Conservation (phyloP, 2,113 vertebrate species). For the Saguinus imperator region DNA sequence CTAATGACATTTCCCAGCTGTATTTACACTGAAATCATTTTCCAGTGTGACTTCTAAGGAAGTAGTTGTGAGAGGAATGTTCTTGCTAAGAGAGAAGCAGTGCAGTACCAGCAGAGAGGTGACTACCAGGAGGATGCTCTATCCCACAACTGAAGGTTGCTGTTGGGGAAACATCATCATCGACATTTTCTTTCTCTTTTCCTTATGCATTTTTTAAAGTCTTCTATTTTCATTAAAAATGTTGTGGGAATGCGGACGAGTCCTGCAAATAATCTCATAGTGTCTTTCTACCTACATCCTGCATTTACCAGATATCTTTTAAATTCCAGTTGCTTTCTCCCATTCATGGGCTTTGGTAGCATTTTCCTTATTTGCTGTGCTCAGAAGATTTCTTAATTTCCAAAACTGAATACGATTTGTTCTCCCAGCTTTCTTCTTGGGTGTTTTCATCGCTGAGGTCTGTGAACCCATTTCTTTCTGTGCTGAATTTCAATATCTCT, state of each 20-base stretch:
- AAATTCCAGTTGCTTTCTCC: background rate
- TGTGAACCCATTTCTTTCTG: slow-evolving; percentile 9
- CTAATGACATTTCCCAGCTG: slow-evolving; percentile 64
- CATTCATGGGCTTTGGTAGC: background rate
- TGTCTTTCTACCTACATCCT: background rate
- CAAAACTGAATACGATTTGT: background rate
- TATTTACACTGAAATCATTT: slow-evolving; percentile 19
- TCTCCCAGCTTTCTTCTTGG: background rate
- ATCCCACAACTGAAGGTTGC: background rate
- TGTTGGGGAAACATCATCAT: background rate
- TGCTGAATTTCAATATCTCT: background rate
- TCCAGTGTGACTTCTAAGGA: background rate
- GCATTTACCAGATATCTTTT: background rate
- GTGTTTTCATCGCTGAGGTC: background rate
- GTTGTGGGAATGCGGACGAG: background rate
- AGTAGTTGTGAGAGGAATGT: background rate
- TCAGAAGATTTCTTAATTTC: slow-evolving; percentile 11
- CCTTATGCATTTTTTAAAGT: background rate
- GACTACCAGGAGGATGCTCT: rapidly evolving
- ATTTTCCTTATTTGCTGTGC: background rate
- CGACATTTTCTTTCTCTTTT: background rate
- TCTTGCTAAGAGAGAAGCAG: background rate
- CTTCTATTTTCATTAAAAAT: background rate
- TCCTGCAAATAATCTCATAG: background rate
- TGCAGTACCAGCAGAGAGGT: no score